Evolutionary conservation across 2,888 invertebrate genomes (phyloP), one percentile per base, ranked within the genome.

Genomic region (Eudemis profundana): DNA sequence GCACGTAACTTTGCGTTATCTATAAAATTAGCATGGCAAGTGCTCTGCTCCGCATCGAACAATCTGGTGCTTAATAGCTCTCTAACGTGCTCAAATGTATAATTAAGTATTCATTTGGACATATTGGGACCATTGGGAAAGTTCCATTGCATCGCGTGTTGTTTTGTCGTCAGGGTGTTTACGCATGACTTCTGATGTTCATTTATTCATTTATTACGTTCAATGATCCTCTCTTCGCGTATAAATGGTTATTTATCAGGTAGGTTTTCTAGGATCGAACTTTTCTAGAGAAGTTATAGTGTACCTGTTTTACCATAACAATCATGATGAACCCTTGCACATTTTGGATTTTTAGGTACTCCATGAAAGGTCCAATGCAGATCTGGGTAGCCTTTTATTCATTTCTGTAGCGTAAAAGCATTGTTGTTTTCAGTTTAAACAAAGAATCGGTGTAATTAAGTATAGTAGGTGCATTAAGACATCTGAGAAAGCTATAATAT

Each of bases 1-100:
- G 85, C 78, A 86, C 84, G 84, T 86, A 84, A 82, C 80, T 85
- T 85, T 82, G 83, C 79, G 80, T 85, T 84, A 81, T 86, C 82
- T 83, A 80, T 83, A 81, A 85, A 79, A 85, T 86, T 84, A 78
- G 40, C 83, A 84, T 81, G 49, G 72, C 77, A 80, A 81, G 79
- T 78, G 75, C 75, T 69, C 71, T 72, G 74, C 12, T 49, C 29
- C 42, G 12, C 38, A 17, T 61, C 49, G 54, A 66, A 66, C 54
- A 61, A 56, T 66, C 61, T 66, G 33, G 51, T 47, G 40, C 51
- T 47, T 61, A 66, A 56, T 61, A 36, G 61, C 36, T n/a, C 19
- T 36, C 23, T 42, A 36, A 46, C 47, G 47, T 61, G 36, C 29
- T 15, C 15, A 47, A 42, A 61, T 57, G 33, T 12, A 60, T 53